phyloP scores from a whole-genome alignment of 2,113 vertebrate species.

The Myiozetetes cayanensis region DNA sequence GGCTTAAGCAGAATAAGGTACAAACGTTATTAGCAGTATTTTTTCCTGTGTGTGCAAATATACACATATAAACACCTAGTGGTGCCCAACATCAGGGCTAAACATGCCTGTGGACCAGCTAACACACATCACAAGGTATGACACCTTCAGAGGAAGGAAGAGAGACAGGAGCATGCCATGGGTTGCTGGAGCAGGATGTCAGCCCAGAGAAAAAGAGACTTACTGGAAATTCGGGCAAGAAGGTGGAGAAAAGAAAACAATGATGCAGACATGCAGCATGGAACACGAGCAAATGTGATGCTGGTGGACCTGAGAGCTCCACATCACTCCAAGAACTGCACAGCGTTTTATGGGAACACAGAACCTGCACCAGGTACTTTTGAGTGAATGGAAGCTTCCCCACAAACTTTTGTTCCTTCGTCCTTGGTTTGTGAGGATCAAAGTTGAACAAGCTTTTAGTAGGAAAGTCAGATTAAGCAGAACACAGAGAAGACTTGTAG shows the following conservation, averaged over 20 bases:
- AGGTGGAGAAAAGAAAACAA: neutral
- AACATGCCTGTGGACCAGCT: neutral
- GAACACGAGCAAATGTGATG: neutral
- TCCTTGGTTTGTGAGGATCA: neutral
- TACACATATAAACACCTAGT: neutral
- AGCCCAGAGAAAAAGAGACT: neutral
- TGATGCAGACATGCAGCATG: constrained; percentile 49
- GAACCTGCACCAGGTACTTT: neutral
- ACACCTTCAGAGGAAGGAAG: neutral
- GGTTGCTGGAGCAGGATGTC: neutral
- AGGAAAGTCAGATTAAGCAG: neutral
- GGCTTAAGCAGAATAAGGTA: neutral
- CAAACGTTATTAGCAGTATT: neutral
- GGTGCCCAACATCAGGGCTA: neutral
- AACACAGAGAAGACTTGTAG: neutral
- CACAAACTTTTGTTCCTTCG: neutral
- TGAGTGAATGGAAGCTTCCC: neutral
- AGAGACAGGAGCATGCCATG: constrained; percentile 32
- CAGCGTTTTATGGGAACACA: neutral
- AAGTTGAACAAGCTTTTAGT: neutral
- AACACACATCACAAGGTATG: neutral
- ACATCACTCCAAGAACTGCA: neutral
- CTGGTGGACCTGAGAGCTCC: neutral
- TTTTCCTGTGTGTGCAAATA: neutral
- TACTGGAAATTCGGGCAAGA: neutral